Evolutionary conservation across 2,888 invertebrate genomes (phyloP), one percentile per base, ranked within the genome.

Genomic region (Halictus quadricinctus): DNA sequence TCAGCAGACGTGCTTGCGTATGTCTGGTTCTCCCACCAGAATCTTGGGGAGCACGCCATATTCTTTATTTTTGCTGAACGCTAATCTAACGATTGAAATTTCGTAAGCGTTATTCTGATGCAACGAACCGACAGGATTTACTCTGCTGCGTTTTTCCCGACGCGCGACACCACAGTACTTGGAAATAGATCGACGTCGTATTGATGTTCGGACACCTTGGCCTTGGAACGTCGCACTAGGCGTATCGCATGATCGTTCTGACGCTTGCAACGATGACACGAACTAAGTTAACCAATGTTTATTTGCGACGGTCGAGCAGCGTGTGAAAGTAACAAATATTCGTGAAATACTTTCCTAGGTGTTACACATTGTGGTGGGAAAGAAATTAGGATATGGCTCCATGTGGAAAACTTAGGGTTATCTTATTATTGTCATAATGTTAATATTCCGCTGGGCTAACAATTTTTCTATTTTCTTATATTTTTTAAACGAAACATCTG

Each of bases 21-120:
- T 25, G 66, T 15, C 54, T 29, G n/a, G 13, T 7, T n/a, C 75
- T 75, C 73, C 84, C 80, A 80, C 80, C 21, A 48, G 29, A 76
- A n/a, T 80, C 74, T 50, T 46, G 54, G 84, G 84, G 15, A 77
- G 85, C 84, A 84, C 73, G 84, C 84, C 76, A 13, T 21, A 64
- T 77, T 83, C 43, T 29, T 83, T 84, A 75, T 81, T 76, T 60
- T 76, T 83, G 21, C 69, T 15, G 8, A 10, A 10, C 15, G 64
- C 12, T 78, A 82, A 86, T 83, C 79, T 75, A 43, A 25, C 46
- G 60, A 21, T 66, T 43, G 21, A 21, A 83, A 79, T 87, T 88
- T 89, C 88, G 77, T 86, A 83, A 88, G 81, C 72, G 46, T 50
- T 18, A 21, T 83, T 83, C 90, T 89, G 89, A 90, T 85, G 89